A percentile compares a stretch with the other conserved stretches of the same genome.
Conservation (phyloP, 2,113 vertebrate species). For the Oncorhynchus tshawytscha region DNA sequence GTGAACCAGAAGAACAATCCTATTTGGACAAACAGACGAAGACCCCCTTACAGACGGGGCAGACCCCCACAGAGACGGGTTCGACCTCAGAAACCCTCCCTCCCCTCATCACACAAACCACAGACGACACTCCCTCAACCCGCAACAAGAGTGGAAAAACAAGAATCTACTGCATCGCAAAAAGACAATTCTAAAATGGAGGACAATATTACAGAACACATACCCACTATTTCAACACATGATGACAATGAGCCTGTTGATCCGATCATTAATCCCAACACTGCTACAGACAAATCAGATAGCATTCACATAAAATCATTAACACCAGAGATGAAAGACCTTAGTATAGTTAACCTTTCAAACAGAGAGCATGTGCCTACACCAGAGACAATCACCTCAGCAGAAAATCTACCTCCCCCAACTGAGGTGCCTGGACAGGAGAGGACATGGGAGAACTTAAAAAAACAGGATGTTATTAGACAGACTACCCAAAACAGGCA, state of each 20-base stretch:
- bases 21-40: slow-evolving; percentile 52
- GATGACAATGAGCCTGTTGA: slow-evolving; percentile 29
- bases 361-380: slow-evolving; percentile 12
- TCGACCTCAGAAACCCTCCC: slow-evolving; percentile 40
- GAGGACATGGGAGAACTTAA: not conserved
- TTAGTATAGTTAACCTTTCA: not conserved
- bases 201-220: not conserved
- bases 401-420: not conserved
- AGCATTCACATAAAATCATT: slow-evolving; percentile 4
- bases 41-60: slow-evolving; percentile 61
- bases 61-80: slow-evolving; percentile 58
- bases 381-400: slow-evolving; percentile 23
- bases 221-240: slow-evolving; percentile 17
- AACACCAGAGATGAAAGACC: slow-evolving; percentile 15
- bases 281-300: slow-evolving; percentile 23
- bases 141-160: slow-evolving; percentile 31
- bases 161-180: slow-evolving; percentile 18
- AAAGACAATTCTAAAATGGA: not conserved
- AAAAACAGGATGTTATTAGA: slow-evolving; percentile 9
- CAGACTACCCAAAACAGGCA: slow-evolving; percentile 11
- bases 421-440: not conserved
- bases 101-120: slow-evolving; percentile 34
- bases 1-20: slow-evolving; percentile 37
- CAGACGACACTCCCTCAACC: slow-evolving; percentile 33
- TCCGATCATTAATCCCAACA: slow-evolving; percentile 19